These are phyloP conservation scores for Porphyrio hochstetteri DNA, from an alignment of 2,113 vertebrate genomes.

Conservation along the genomic window DNA sequence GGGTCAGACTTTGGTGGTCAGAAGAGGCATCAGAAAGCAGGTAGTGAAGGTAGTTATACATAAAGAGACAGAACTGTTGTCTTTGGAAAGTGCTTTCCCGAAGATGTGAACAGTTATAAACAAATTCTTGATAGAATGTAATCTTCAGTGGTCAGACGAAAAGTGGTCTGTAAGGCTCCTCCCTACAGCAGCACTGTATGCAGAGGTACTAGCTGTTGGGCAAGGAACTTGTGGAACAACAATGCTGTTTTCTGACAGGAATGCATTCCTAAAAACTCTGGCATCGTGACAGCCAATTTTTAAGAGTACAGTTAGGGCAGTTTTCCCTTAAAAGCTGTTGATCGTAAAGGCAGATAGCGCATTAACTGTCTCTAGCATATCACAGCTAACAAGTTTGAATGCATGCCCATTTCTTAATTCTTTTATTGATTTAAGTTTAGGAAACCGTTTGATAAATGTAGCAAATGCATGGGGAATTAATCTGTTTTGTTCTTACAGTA, in stretches of 20 bases:
- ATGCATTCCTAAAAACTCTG: neutral
- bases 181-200: accelerated
- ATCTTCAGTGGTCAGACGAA: neutral
- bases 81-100: neutral
- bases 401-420: neutral
- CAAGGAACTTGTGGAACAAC: neutral
- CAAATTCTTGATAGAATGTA: neutral
- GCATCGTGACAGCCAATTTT: accelerated
- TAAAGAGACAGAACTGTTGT: neutral
- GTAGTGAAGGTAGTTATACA: neutral
- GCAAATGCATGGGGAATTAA: slow-evolving; percentile 56
- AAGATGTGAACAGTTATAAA: neutral
- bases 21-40: neutral
- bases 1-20: neutral
- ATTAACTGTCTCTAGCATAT: neutral
- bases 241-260: neutral
- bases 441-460: slow-evolving; percentile 15
- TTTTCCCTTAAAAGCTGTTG: neutral
- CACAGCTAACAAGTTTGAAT: neutral
- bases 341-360: neutral
- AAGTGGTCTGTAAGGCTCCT: neutral
- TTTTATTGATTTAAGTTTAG: neutral
- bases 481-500: slow-evolving; percentile 80
- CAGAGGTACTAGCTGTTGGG: neutral
- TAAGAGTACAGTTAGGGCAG: neutral